Percentiles rank a stretch among this genome's conserved stretches.
Conservation (phyloP, 1,140 invertebrate species). For the Drosophila burlai region DNA sequence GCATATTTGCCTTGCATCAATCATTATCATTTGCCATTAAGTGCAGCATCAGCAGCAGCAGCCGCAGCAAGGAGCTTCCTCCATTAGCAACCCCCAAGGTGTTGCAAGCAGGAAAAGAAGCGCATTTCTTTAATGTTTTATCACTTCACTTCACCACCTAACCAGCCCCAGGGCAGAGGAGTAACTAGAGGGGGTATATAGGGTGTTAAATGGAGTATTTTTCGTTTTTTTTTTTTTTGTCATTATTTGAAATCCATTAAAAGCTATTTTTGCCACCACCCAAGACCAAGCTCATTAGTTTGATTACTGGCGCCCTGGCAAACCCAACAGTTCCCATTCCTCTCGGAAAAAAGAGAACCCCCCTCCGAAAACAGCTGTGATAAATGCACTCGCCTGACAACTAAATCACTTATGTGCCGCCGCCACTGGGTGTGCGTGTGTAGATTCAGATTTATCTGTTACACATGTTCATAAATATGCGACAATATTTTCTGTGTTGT, state of each 20-base stretch:
- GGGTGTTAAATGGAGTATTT: slow-evolving; percentile 2
- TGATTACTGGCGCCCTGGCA: slow-evolving; percentile 63
- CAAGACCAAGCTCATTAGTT: slow-evolving; percentile 62
- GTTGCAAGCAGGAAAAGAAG: slow-evolving; percentile 20
- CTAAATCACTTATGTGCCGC: slow-evolving; percentile 73
- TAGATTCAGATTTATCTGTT: slow-evolving; percentile 77
- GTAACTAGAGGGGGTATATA: not conserved
- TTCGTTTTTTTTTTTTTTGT: not conserved
- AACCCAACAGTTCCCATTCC: no score
- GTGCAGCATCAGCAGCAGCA: slow-evolving; percentile 35
- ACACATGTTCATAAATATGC: slow-evolving; percentile 84
- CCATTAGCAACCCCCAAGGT: slow-evolving; percentile 79
- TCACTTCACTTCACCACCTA: no score
- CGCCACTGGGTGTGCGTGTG: slow-evolving; percentile 5
- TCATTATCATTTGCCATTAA: slow-evolving; percentile 83
- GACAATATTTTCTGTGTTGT: slow-evolving; percentile 74
- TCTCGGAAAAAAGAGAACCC: not conserved
- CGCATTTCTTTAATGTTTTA: slow-evolving; percentile 9
- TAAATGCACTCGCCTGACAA: slow-evolving; percentile 81
- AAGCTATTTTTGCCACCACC: slow-evolving; percentile 72
- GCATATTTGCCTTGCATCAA: slow-evolving; percentile 57
- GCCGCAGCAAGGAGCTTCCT: slow-evolving; percentile 30
- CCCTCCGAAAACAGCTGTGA: slow-evolving; percentile 57
- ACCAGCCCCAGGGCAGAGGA: not conserved
- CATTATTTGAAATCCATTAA: slow-evolving; percentile 76